Base-by-base conservation (phyloP, 2,888 invertebrate genomes). In the Phyto melanocephala region DNA sequence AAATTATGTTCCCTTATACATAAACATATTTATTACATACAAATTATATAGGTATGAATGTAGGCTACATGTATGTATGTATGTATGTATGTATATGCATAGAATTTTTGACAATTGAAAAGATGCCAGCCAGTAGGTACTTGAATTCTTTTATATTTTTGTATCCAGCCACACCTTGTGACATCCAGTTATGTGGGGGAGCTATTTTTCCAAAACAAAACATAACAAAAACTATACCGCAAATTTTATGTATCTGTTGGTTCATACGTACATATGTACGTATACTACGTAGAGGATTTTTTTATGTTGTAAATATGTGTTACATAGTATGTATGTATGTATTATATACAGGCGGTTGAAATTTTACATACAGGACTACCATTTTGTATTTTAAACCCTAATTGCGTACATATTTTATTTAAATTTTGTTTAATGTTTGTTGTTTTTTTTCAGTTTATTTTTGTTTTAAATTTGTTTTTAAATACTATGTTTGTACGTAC, bases 121-220 rank as follows among this genome's bases (percentile, higher is more conserved):
- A 6, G 3, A 28, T 28, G 3, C 28, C 3, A 5, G 28, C 6
- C 4, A 28, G 28, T 20, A 37, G 33, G 8, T 20, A 17, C 20
- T 37, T 60, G n/a, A 15, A 13, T 8, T 24, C 10, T 47, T 58
- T 33, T 22, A 22, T 58, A 37, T 75, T 68, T 68, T 42, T 13
- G 22, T 33, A 15, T 42, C 22, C 50, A 80, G 67, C 70, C 74
- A 80, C 80, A 80, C 80, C 75, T 80, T 68, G 28, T 56, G 35
- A 54, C 15, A 52, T 17, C 7, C 47, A 20, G 47, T 2, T 7
- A 20, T 33, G 42, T 45, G 42, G 11, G 42, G 37, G 1, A 37
- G 17, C 8, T 3, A 37, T 11, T 62, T 40, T 40, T 6, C 28
- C 3, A 33, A 35, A 35, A 15, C 20, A 54, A 50, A 22, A 24